Conservation (phyloP, 2,113 vertebrate species). For the Mobula birostris region DNA sequence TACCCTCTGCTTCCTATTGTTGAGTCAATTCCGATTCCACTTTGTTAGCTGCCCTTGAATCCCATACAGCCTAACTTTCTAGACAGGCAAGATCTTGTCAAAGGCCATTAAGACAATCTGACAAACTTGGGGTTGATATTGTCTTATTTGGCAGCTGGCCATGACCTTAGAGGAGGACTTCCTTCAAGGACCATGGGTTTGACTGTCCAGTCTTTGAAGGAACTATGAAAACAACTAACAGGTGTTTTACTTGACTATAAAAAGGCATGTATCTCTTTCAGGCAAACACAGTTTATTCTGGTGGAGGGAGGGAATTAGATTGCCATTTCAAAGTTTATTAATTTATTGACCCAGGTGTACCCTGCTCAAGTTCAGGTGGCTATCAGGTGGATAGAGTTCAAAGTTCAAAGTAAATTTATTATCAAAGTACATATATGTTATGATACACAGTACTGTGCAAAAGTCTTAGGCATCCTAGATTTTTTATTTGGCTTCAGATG, state of each 20-base stretch:
- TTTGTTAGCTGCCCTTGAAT: too few species aligned
- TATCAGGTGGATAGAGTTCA: not conserved
- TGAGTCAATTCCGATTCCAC: too few species aligned
- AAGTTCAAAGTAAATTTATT: not conserved
- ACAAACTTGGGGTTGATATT: too few species aligned
- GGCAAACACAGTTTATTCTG: not conserved
- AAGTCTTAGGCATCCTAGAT: too few species aligned
- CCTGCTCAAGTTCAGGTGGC: not conserved
- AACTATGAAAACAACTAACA: not conserved
- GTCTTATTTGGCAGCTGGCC: not conserved
- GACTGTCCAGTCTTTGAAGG: not conserved
- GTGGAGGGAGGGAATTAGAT: not conserved
- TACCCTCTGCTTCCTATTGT: too few species aligned
- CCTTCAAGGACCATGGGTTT: not conserved
- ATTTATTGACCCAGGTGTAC: not conserved
- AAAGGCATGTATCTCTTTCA: not conserved
- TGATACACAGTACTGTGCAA: too few species aligned
- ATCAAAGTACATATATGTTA: too few species aligned
- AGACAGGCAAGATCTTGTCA: too few species aligned
- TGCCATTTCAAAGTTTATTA: not conserved
- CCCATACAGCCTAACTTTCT: too few species aligned
- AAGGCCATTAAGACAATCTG: too few species aligned
- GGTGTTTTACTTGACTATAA: not conserved
- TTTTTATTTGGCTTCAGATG: too few species aligned
- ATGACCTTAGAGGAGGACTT: not conserved